Base-by-base conservation (phyloP, 2,797 vertebrate genomes). In the Thalassophryne amazonica region DNA sequence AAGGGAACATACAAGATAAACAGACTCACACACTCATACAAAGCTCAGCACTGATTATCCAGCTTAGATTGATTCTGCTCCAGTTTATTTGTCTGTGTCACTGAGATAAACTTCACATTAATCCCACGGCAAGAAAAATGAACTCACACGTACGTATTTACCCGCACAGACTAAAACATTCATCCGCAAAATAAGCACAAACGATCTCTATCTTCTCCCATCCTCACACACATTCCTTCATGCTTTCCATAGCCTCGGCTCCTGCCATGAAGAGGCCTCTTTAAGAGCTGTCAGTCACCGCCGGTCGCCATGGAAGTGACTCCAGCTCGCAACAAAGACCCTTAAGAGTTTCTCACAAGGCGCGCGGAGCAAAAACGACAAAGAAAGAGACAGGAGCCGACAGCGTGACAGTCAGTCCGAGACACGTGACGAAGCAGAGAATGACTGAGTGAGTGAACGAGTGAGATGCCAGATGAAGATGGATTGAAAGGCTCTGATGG, bases 21-120 rank as follows among this genome's bases (percentile, higher is more conserved):
- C 85, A 84, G 56, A 70, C 78, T 81, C 73, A 85, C 81, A 87
- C 79, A 70, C 68, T 74, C 60, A 24, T 76, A 61, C 74, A 80
- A 78, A 76, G 69, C 74, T 77, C 52, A 56, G 74, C 56, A 10
- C 87, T 84, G 64, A 88, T 88, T 85, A 80, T 86, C 43, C 35
- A 43, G 72, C 83, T 85, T 72, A 86, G 85, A 91, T 81, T 81
- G 64, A 75, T 63, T 74, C 60, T 71, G 83, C 63, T 75, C 61
- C 58, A 55, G 86, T 91, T 83, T 91, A 89, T 93, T 93, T 93
- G 89, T 87, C 66, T 83, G 81, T 68, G 64, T 86, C 81, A 69
- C 53, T 22, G 88, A 89, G 91, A 91, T 93, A 93, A 93, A 91
- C 86, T 87, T 90, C 88, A 84, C 83, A 87, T 76, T 69, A 76